Conservation (phyloP, 2,797 vertebrate species). For the Podarcis siculus region DNA sequence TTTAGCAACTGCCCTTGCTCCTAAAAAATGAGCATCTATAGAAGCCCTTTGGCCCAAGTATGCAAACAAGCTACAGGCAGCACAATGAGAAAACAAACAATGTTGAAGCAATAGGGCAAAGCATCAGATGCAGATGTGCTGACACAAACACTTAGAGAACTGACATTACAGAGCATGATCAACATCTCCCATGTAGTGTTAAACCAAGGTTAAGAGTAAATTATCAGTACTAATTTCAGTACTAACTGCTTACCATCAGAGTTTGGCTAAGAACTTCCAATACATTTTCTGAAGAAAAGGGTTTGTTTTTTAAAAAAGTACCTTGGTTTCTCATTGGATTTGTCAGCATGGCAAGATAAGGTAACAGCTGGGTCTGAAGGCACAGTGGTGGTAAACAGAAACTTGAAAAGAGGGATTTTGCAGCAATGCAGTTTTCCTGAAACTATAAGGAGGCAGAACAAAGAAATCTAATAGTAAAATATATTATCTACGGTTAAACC, state of each 20-base stretch:
- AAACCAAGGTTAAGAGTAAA: neutral
- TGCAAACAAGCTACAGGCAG: neutral
- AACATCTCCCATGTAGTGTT: neutral
- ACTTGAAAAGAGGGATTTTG: slow-evolving; percentile 88
- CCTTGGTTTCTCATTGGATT: slow-evolving; percentile 94
- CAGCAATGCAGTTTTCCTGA: slow-evolving; percentile 87
- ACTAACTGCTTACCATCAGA: neutral
- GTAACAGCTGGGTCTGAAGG: slow-evolving; percentile 91
- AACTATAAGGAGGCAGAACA: slow-evolving; percentile 76
- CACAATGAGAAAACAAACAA: neutral
- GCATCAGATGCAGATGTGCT: neutral
- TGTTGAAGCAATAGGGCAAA: neutral
- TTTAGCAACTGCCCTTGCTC: neutral
- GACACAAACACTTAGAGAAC: neutral
- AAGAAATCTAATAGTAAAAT: slow-evolving; percentile 12
- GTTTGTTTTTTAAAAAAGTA: slow-evolving; percentile 55
- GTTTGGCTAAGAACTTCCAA: neutral
- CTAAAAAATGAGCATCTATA: neutral
- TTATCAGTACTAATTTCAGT: rapidly evolving
- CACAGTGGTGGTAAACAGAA: slow-evolving; percentile 88
- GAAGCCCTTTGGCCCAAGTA: neutral
- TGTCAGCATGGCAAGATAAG: slow-evolving; percentile 88
- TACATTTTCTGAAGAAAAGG: neutral
- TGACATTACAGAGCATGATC: neutral
- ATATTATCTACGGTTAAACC: neutral